Conservation (phyloP, 2,113 vertebrate genomes). For the Turnix velox region DNA sequence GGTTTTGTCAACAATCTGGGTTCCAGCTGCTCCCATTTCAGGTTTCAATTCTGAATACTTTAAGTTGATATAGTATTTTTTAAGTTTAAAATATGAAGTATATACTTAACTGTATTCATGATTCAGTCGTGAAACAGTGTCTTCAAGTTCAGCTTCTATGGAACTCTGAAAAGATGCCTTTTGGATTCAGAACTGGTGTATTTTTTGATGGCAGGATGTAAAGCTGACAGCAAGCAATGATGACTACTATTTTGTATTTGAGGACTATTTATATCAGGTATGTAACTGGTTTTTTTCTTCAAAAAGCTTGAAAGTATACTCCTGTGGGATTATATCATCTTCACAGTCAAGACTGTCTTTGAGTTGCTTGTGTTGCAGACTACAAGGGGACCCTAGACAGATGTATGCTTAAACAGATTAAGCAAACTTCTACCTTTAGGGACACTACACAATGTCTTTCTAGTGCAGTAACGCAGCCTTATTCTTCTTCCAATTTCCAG, state of each 20-base stretch:
- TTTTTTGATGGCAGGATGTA: conserved; percentile 84
- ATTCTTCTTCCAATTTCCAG: not conserved
- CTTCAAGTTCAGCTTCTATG: not conserved
- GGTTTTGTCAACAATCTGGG: not conserved
- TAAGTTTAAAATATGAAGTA: not conserved
- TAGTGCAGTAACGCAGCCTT: not conserved
- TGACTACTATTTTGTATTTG: conserved; percentile 99
- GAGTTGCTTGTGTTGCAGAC: not conserved
- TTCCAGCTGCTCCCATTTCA: not conserved
- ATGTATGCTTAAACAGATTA: not conserved
- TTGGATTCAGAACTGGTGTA: not conserved
- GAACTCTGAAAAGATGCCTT: not conserved
- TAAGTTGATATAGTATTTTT: not conserved
- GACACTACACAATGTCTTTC: not conserved
- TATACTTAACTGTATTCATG: not conserved
- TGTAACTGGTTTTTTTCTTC: not conserved
- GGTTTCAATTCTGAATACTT: not conserved
- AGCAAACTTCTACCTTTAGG: not conserved
- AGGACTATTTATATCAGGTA: conserved; percentile 98
- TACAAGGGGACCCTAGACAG: not conserved
- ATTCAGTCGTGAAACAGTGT: not conserved
- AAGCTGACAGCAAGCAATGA: conserved; percentile 98
- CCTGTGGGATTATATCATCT: not conserved
- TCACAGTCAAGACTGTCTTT: not conserved
- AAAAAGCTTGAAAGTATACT: not conserved